A percentile compares a stretch with the other conserved stretches of the same genome.
Evolutionary conservation across 2,113 vertebrate genomes (phyloP).

Genomic region (Columba livia): DNA sequence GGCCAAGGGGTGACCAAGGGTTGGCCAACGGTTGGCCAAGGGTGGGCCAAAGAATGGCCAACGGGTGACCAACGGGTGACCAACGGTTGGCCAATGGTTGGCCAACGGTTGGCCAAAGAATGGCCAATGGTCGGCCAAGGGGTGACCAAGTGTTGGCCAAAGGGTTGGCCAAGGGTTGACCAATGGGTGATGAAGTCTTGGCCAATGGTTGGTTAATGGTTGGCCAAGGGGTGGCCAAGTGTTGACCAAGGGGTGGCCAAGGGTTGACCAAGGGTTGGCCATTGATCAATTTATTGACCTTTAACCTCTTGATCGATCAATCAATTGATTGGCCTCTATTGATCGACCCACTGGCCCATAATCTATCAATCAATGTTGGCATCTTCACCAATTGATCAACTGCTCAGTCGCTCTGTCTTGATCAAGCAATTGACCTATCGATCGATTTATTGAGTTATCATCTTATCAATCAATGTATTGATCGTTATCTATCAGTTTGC

Average conservation of each 20-base stretch:
- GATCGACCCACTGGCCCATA: neutral
- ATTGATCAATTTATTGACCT: neutral
- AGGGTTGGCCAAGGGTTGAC: neutral
- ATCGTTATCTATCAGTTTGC: too few relatives aligned
- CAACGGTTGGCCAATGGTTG: too few relatives aligned
- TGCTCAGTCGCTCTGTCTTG: neutral
- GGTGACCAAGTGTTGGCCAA: too few relatives aligned
- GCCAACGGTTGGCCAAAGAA: too few relatives aligned
- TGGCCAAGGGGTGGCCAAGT: too few relatives aligned
- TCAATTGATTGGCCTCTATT: too few relatives aligned
- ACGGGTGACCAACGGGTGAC: too few relatives aligned
- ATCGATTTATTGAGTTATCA: too few relatives aligned
- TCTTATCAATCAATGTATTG: neutral
- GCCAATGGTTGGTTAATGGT: neutral
- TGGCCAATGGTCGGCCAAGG: neutral
- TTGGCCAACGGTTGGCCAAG: rapidly evolving
- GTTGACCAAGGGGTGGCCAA: too few relatives aligned
- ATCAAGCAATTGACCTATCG: neutral
- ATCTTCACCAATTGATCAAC: neutral
- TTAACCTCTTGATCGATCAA: neutral
- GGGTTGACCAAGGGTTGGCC: neutral
- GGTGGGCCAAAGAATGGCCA: neutral
- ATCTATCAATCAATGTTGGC: neutral
- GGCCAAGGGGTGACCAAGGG: neutral
- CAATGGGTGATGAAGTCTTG: neutral